Evolutionary conservation across 2,888 invertebrate genomes (phyloP), one percentile per base, ranked within the genome.

Genomic region (Thera britannica): DNA sequence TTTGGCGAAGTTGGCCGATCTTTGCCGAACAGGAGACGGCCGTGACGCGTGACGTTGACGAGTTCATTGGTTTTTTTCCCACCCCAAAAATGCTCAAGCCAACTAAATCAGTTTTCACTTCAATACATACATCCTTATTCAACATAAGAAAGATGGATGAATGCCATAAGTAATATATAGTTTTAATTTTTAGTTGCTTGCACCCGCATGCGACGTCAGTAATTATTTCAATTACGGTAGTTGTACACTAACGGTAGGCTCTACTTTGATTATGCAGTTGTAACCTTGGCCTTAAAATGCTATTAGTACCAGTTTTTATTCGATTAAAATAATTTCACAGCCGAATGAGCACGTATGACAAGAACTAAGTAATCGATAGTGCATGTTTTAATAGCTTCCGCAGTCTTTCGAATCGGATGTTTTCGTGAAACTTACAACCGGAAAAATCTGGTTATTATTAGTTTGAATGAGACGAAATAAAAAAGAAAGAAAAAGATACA

Each of bases 311-410:
- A 63, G 65, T 74, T 72, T 70, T 68, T 71, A 49, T 56, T 23
- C 38, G 55, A 65, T 70, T 63, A 70, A 73, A 71, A 74, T 62
- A 70, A 68, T 77, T 71, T 76, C 71, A 70, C 64, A 71, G 62
- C 55, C 61, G 58, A 62, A 67, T 59, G 65, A 67, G 70, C 79
- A 76, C 75, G 78, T 79, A 70, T 72, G 72, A 62, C 61, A 51
- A 59, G 9, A 58, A 56, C 49, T 58, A 58, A 55, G 35, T 58
- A 62, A 52, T 46, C 56, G 23, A 56, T 49, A 69, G 51, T 65
- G 61, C 49, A 63, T 41, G 68, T 54, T 65, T 72, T 67, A 62
- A 54, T 61, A n/a, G 51, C 52, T 69, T 66, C 68, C 63, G 68
- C 68, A 59, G 46, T 61, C 51, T 54, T 48, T 34, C 34, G 59